Percentiles rank a stretch among this genome's conserved stretches.
These are phyloP conservation scores for Zaprionus taronus DNA, from an alignment of 1,140 invertebrate genomes.

Conservation along the genomic window DNA sequence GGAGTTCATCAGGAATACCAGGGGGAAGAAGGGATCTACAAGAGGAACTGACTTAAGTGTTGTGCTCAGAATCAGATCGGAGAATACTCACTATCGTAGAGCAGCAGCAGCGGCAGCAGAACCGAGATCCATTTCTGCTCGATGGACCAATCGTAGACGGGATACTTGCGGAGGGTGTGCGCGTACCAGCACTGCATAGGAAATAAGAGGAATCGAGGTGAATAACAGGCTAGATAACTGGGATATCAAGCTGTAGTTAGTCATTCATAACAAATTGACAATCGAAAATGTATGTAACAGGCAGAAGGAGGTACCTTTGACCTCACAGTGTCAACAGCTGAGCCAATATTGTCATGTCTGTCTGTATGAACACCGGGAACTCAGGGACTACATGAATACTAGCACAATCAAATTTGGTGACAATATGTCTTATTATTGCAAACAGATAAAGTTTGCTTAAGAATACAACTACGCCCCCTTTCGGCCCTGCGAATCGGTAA, in stretches of 20 bases:
- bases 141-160: slow-evolving; percentile 97
- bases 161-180: slow-evolving; percentile 94
- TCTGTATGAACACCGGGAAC: too few species aligned
- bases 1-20: slow-evolving; percentile 95
- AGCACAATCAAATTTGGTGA: too few species aligned
- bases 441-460: too few species aligned
- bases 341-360: too few species aligned
- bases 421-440: too few species aligned
- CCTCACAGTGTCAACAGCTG: too few species aligned
- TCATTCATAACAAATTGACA: not conserved
- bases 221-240: slow-evolving; percentile 58
- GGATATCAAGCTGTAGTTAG: not conserved
- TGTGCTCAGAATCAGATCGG: not conserved
- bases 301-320: too few species aligned
- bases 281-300: too few species aligned
- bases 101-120: slow-evolving; percentile 93
- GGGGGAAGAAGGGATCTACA: slow-evolving; percentile 96
- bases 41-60: not conserved
- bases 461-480: too few species aligned
- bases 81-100: slow-evolving; percentile 93
- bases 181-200: slow-evolving; percentile 94
- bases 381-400: too few species aligned
- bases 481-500: too few species aligned
- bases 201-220: not conserved
- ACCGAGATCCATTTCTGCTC: slow-evolving; percentile 98